These are phyloP conservation scores for Gambusia yucatana DNA, from an alignment of 2,797 vertebrate genomes.

Conservation along the genomic window DNA sequence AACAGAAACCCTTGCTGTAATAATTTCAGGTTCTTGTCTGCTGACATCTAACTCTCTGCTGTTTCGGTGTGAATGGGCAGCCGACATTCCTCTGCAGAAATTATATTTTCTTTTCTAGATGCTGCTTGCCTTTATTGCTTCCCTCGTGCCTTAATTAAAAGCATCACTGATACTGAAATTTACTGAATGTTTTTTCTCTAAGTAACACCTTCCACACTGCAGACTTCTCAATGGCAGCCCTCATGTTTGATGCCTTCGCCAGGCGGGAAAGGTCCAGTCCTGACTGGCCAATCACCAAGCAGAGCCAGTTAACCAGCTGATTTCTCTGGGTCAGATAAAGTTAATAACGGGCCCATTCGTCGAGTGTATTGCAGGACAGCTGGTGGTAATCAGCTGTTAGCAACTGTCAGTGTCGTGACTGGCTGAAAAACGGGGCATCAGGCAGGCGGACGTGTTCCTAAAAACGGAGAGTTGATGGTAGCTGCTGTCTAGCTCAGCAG, in stretches of 20 bases:
- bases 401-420: conserved; percentile 46
- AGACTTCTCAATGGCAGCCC: background rate
- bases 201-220: background rate
- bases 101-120: background rate
- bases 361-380: conserved; percentile 55
- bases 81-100: background rate
- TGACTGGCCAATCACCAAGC: background rate
- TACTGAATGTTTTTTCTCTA: background rate
- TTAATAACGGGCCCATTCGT: conserved; percentile 36
- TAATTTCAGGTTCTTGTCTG: background rate
- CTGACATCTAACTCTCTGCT: background rate
- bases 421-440: conserved; percentile 50
- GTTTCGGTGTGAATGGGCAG: background rate
- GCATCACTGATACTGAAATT: background rate
- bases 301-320: background rate
- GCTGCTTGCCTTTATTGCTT: background rate
- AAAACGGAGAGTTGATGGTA: conserved; percentile 42
- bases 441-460: conserved; percentile 40
- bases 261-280: background rate
- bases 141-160: background rate
- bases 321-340: conserved; percentile 14
- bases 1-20: background rate
- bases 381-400: conserved; percentile 66
- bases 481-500: conserved; percentile 60
- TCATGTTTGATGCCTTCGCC: background rate